These are phyloP conservation scores for Halyomorpha halys DNA, from an alignment of 1,140 invertebrate genomes.

Conservation along the genomic window DNA sequence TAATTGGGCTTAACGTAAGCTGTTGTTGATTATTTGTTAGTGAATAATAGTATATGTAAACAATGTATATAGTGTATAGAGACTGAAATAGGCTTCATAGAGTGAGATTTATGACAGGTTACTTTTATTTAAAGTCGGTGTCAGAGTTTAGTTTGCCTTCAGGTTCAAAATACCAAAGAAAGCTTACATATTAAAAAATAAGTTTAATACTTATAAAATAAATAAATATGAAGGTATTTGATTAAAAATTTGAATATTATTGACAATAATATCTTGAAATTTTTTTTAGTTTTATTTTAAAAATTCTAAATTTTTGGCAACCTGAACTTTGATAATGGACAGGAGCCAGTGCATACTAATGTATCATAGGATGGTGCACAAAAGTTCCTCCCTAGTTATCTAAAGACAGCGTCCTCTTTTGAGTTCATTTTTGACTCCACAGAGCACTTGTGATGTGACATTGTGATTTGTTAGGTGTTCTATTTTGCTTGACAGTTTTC, in stretches of 20 bases:
- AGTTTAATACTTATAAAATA: not conserved
- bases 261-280: slow-evolving; percentile 8
- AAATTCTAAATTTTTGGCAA: slow-evolving; percentile 3
- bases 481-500: slow-evolving; percentile 15
- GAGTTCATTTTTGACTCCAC: slow-evolving; percentile 12
- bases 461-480: slow-evolving; percentile 22
- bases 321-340: slow-evolving; percentile 9
- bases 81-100: slow-evolving; percentile 23
- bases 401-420: slow-evolving; percentile 5
- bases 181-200: not conserved
- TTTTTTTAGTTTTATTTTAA: not conserved
- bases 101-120: slow-evolving; percentile 13
- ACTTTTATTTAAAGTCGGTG: slow-evolving; percentile 4
- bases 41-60: slow-evolving; percentile 23
- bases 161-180: too few species aligned
- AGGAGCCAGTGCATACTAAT: not conserved
- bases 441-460: slow-evolving; percentile 27
- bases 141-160: slow-evolving; percentile 16
- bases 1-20: slow-evolving; percentile 25
- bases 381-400: not conserved
- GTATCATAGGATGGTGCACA: not conserved
- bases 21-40: slow-evolving; percentile 29
- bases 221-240: not conserved
- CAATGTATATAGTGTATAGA: slow-evolving; percentile 28
- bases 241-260: not conserved